Evolutionary conservation across 2,113 vertebrate genomes (phyloP), one percentile per base, ranked within the genome.

Genomic region (Bufo bufo): DNA sequence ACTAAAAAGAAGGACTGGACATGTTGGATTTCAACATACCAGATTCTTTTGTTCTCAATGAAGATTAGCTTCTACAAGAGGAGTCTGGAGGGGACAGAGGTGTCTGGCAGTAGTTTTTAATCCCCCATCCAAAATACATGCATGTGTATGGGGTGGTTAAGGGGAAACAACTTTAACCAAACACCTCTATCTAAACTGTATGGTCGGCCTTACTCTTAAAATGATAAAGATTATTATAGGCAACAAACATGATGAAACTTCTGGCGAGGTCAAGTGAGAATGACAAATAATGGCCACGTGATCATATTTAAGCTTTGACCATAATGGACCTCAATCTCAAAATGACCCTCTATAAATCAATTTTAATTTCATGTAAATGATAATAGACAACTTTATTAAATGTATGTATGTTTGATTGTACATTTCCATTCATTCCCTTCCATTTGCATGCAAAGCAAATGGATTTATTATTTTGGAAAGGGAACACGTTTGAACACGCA

Each of bases 391-490:
- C 47, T 33, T 10, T 71, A 50, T 84, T 7, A 2, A 1, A 14
- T 71, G 49, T 65, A 19, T 0, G 45, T 56, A 78, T 56, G 50
- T 82, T 82, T 65, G 17, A 4, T 49, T 6, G 49, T 54, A 54
- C 20, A 33, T 69, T 54, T 84, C 19, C 14, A 65, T 23, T 52
- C 14, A 66, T 49, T 23, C 12, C 43, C n/a, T 50, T 23, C 61
- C 81, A 52, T 66, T 50, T 66, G 81, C 33, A 52, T 56, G n/a
- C 4, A 69, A 52, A 69, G 81, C 19, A 50, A 83, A 45, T 84
- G 49, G 63, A 84, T 66, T 71, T 33, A n/a, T 69, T 23, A 11
- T 4, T 65, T 14, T 47, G 17, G 14, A 82, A 82, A 49, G 59
- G 9, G 66, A 82, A 49, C 45, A 66, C 4, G 5, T n/a, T 82